These are phyloP conservation scores for Phalacrocorax pelagicus DNA, from an alignment of 2,113 vertebrate genomes.

Conservation along the genomic window DNA sequence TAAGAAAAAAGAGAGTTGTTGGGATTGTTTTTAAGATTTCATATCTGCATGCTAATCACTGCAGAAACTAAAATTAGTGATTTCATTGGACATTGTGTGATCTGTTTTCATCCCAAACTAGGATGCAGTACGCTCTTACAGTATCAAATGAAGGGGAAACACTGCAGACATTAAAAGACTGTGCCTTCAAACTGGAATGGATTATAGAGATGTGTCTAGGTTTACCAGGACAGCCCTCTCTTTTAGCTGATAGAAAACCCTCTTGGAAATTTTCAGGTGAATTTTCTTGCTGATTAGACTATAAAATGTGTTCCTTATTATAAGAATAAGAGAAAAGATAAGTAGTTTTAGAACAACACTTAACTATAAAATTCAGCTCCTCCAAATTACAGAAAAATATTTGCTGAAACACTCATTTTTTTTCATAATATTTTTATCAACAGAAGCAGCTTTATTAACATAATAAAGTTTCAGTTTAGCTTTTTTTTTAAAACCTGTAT, in stretches of 20 bases:
- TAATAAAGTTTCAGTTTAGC: background rate
- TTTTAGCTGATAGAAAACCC: background rate
- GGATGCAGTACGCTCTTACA: rapidly evolving
- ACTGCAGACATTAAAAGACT: background rate
- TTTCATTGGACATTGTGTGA: background rate
- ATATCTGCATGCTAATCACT: background rate
- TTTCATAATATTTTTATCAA: background rate
- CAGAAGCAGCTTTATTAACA: background rate
- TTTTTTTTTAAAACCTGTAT: background rate
- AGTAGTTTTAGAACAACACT: background rate
- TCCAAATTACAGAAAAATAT: background rate
- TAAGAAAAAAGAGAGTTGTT: background rate
- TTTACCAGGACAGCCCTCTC: background rate
- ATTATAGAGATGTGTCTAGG: background rate
- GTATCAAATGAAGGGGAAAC: background rate
- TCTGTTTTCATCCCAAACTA: background rate
- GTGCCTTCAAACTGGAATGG: background rate
- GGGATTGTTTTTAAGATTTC: background rate
- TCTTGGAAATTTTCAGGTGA: background rate
- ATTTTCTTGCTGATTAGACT: background rate
- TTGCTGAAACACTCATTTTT: background rate
- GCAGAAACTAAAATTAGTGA: background rate
- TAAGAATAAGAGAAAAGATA: background rate
- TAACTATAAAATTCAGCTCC: background rate
- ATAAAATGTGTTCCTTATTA: background rate